phyloP scores from a whole-genome alignment of 2,113 vertebrate species.

The Synodontis membranacea region DNA sequence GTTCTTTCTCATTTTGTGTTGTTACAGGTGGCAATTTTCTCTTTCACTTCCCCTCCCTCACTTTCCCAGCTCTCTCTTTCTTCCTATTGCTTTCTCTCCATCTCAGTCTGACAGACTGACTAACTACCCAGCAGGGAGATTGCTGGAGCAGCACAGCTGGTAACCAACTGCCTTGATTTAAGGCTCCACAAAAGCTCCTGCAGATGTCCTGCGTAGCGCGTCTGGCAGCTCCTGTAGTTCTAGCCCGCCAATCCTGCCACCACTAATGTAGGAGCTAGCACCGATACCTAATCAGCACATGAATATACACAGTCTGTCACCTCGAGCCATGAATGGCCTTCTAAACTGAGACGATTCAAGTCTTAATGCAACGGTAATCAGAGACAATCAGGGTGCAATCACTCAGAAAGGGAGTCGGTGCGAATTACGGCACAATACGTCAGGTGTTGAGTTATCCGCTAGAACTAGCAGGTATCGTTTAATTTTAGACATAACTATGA shows the following conservation, averaged over 20 bases:
- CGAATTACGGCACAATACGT: constrained; percentile 31
- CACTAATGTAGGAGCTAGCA: constrained; percentile 40
- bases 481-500: constrained; percentile 9
- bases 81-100: constrained; percentile 3
- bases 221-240: constrained; percentile 50
- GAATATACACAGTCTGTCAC: constrained; percentile 51
- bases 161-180: constrained; percentile 50
- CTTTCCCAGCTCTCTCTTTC: not conserved
- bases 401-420: constrained; percentile 37
- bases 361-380: constrained; percentile 52
- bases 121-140: constrained; percentile 35
- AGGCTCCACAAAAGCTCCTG: constrained; percentile 45
- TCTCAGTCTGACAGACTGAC: constrained; percentile 27
- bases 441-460: constrained; percentile 1
- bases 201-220: constrained; percentile 51
- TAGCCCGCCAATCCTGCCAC: constrained; percentile 37
- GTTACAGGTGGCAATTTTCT: constrained; percentile 53
- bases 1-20: constrained; percentile 30
- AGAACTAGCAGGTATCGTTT: constrained; percentile 18
- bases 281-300: constrained; percentile 46
- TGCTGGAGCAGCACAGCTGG: constrained; percentile 46
- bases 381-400: constrained; percentile 44
- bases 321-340: constrained; percentile 38
- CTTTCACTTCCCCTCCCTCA: constrained; percentile 1
- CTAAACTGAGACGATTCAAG: constrained; percentile 35